Percentiles rank a stretch among this genome's conserved stretches.
Conservation (phyloP, 2,888 invertebrate species). For the Gibbula magus region DNA sequence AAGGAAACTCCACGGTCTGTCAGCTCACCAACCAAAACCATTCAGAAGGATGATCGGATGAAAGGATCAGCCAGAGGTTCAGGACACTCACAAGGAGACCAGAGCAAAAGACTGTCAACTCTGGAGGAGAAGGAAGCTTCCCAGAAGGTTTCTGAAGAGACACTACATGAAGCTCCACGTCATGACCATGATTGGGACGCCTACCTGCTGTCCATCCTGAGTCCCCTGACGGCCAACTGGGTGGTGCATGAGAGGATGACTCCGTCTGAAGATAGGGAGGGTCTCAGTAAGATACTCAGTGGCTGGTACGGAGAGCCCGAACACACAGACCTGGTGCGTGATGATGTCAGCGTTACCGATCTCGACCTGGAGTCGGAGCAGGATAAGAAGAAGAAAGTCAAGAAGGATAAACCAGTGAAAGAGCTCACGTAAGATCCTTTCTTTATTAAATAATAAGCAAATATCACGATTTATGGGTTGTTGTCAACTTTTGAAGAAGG, state of each 20-base stretch:
- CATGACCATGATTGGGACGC: constrained; percentile 70
- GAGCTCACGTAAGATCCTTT: constrained; percentile 37
- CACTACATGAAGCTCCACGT: neutral
- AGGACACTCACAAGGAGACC: too few relatives aligned
- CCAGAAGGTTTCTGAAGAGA: neutral
- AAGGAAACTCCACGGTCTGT: neutral
- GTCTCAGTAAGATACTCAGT: constrained; percentile 57
- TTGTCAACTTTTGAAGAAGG: too few relatives aligned
- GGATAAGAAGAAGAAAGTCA: constrained; percentile 46
- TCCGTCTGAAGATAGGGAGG: constrained; percentile 52
- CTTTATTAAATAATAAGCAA: too few relatives aligned
- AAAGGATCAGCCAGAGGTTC: too few relatives aligned
- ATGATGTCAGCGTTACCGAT: constrained; percentile 61
- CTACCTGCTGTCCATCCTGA: constrained; percentile 70
- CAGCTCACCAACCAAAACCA: too few relatives aligned
- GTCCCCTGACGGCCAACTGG: constrained; percentile 73
- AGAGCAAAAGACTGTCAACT: too few relatives aligned
- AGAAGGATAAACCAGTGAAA: constrained; percentile 49
- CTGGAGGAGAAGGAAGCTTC: neutral
- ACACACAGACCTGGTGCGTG: constrained; percentile 65
- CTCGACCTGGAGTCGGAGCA: constrained; percentile 34
- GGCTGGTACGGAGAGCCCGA: constrained; percentile 66
- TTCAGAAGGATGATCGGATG: too few relatives aligned
- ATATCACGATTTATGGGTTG: too few relatives aligned
- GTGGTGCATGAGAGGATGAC: constrained; percentile 66